A percentile compares a stretch with the other conserved stretches of the same genome.
Conservation (phyloP, 2,113 vertebrate genomes). For the Gasterosteus aculeatus region DNA sequence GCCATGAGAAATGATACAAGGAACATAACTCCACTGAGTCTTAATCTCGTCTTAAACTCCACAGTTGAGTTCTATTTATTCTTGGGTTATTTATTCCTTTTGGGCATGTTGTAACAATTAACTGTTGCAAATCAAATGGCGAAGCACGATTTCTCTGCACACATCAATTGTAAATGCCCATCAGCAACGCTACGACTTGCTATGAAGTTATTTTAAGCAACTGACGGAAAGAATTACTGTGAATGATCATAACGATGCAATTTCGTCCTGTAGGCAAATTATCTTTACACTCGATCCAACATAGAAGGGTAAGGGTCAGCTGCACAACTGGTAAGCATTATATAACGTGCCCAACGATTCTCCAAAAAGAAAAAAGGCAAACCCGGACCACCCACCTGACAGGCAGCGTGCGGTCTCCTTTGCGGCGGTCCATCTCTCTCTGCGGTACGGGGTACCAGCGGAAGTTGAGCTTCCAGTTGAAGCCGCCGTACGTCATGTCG, state of each 20-base stretch:
- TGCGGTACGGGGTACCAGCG: constrained; percentile 99
- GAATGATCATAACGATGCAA: constrained; percentile 11
- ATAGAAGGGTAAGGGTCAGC: constrained; percentile 4
- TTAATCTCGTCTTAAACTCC: constrained; percentile 12
- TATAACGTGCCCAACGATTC: not conserved
- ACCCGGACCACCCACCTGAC: constrained; percentile 82
- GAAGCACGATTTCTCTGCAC: not conserved
- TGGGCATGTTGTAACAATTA: constrained; percentile 21
- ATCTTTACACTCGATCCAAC: constrained; percentile 8
- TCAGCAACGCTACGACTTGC: constrained; percentile 1
- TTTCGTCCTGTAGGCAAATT: constrained; percentile 11
- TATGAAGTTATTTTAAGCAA: constrained; percentile 6
- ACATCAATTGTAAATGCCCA: constrained; percentile 22
- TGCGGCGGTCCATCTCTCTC: constrained; percentile 98
- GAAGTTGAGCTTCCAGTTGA: constrained; percentile 99
- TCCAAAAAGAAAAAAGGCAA: not conserved
- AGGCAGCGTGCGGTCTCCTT: constrained; percentile 96
- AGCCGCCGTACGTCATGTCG: constrained; percentile 98
- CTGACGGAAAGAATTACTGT: not conserved
- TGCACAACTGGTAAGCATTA: not conserved
- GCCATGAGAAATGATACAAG: constrained; percentile 13
- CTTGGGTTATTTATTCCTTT: constrained; percentile 5
- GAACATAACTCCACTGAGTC: constrained; percentile 16
- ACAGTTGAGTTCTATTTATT: constrained; percentile 24
- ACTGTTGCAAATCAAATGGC: constrained; percentile 26